Conservation (phyloP, 2,113 vertebrate species). For the Callorhinus ursinus region DNA sequence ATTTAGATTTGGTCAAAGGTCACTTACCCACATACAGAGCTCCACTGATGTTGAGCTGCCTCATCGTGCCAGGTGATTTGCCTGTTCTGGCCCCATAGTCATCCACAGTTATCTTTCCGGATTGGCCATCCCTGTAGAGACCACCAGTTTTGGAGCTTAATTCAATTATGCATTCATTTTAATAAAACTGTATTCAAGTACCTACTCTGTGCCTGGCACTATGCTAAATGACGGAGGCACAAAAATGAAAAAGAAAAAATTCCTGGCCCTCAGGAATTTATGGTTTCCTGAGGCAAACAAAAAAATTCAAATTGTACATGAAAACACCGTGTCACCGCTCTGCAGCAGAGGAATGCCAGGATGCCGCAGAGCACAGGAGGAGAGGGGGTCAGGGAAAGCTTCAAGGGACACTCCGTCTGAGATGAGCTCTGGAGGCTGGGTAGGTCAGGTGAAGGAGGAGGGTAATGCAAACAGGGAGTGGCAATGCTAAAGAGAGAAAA, state of each 20-base stretch:
- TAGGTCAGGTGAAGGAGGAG: background rate
- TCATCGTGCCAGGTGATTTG: slow-evolving; percentile 95
- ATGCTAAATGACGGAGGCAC: background rate
- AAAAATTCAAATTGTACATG: background rate
- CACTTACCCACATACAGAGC: slow-evolving; percentile 94
- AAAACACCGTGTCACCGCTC: background rate
- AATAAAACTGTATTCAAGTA: background rate
- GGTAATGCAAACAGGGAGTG: background rate
- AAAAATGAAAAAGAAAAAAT: background rate
- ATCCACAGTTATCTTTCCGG: slow-evolving; percentile 96
- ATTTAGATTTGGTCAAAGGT: background rate
- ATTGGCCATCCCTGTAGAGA: slow-evolving; percentile 92
- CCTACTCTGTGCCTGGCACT: background rate
- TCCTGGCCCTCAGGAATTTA: background rate
- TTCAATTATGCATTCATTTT: background rate
- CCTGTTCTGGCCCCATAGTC: slow-evolving; percentile 95
- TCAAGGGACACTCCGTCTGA: background rate
- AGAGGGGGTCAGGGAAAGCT: background rate
- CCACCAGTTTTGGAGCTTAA: background rate
- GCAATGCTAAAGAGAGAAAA: background rate
- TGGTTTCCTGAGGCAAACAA: background rate
- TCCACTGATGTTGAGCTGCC: slow-evolving; percentile 95
- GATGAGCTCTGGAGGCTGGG: background rate
- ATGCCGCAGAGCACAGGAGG: rapidly evolving
- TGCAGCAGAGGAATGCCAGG: rapidly evolving